phyloP scores from a whole-genome alignment of 2,888 invertebrate genomes.

The Plebejus anna region DNA sequence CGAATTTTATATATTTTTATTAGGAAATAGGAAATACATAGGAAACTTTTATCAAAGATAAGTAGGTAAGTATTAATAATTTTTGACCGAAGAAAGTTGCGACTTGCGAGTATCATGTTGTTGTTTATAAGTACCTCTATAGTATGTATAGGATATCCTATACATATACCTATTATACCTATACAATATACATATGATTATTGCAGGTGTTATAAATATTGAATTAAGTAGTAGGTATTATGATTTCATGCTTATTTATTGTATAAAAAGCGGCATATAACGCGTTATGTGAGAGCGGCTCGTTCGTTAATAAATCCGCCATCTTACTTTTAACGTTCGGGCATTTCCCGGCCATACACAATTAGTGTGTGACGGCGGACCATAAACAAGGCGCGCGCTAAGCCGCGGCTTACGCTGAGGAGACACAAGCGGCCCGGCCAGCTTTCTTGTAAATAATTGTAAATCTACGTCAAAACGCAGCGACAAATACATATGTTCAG shows the following conservation, averaged over 20 bases:
- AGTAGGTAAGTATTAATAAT: too few species aligned
- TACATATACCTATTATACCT: too few species aligned
- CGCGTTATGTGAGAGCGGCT: conserved; percentile 43
- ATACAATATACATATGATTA: too few species aligned
- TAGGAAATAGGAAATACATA: too few species aligned
- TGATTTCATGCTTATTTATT: neutral
- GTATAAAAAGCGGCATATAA: neutral
- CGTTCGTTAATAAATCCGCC: conserved; percentile 56
- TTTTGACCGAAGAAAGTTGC: too few species aligned
- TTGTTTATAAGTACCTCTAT: too few species aligned
- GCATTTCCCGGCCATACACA: conserved; percentile 67
- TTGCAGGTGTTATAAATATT: neutral
- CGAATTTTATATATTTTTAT: too few species aligned
- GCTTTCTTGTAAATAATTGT: conserved; percentile 76
- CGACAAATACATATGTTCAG: conserved; percentile 76
- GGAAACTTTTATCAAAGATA: too few species aligned
- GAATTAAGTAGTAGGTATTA: neutral
- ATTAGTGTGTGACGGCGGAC: conserved; percentile 57
- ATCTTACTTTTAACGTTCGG: conserved; percentile 59
- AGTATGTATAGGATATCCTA: too few species aligned
- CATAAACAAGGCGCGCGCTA: conserved; percentile 69
- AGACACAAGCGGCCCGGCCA: conserved; percentile 63
- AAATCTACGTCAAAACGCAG: conserved; percentile 79
- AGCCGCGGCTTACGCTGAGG: conserved; percentile 70
- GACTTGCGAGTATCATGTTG: too few species aligned